These are phyloP conservation scores for Anguilla anguilla DNA, from an alignment of 2,797 vertebrate species.

Conservation along the genomic window DNA sequence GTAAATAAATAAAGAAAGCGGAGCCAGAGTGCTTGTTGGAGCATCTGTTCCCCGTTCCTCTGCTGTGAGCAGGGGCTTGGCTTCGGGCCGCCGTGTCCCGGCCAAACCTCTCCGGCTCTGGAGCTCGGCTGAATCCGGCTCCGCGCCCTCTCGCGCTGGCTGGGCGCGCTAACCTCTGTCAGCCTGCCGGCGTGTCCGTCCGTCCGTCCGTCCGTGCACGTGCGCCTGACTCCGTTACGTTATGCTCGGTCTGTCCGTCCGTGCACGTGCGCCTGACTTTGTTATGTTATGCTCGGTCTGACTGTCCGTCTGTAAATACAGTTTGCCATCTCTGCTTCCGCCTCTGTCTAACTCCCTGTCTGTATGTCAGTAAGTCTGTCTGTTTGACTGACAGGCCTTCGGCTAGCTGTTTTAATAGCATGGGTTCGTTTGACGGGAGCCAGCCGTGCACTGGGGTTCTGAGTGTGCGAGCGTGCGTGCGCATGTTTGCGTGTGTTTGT, in stretches of 20 bases:
- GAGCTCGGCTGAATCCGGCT: background rate
- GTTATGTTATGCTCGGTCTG: slow-evolving; percentile 31
- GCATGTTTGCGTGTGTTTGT: background rate
- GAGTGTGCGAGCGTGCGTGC: background rate
- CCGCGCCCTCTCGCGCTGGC: background rate
- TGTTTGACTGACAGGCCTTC: slow-evolving; percentile 38
- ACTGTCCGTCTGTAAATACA: background rate
- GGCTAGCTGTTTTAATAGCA: background rate
- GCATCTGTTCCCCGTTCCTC: slow-evolving; percentile 75
- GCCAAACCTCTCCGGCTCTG: slow-evolving; percentile 56
- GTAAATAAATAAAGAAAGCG: slow-evolving; percentile 69
- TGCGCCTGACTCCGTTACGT: slow-evolving; percentile 64
- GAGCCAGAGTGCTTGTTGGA: slow-evolving; percentile 74
- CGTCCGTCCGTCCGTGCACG: slow-evolving; percentile 30
- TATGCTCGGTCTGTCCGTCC: slow-evolving; percentile 31
- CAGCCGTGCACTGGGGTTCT: background rate
- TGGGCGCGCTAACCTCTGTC: slow-evolving; percentile 53
- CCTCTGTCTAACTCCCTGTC: slow-evolving; percentile 48
- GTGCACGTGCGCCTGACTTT: background rate
- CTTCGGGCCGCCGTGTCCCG: slow-evolving; percentile 56
- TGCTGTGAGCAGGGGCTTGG: slow-evolving; percentile 72
- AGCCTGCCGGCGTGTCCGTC: slow-evolving; percentile 10
- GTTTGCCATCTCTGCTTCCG: background rate
- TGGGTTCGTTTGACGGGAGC: background rate
- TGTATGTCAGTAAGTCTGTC: slow-evolving; percentile 55